Evolutionary conservation across 1,140 invertebrate genomes (phyloP).

Genomic region (Aphelinus atriplicis): DNA sequence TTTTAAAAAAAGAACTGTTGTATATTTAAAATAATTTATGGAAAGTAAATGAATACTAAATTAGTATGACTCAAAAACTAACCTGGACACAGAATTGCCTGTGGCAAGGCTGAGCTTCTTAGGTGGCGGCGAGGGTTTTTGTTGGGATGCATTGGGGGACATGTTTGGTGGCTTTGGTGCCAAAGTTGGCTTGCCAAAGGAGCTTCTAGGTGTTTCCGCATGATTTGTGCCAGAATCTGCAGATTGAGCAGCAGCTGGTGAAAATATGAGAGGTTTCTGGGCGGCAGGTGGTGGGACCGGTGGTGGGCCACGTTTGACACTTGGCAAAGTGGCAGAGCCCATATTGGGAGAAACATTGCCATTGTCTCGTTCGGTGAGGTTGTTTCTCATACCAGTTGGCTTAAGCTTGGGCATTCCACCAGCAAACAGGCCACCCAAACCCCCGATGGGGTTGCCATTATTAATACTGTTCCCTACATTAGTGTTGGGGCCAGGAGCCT

Average conservation of each 20-base stretch:
- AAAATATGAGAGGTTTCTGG: conserved; percentile 62
- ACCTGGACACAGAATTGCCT: conserved; percentile 57
- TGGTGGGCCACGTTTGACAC: conserved; percentile 65
- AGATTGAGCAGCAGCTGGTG: background rate
- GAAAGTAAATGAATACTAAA: too few relatives aligned
- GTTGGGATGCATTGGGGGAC: conserved; percentile 45
- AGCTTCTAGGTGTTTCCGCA: conserved; percentile 51
- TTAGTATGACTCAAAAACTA: background rate
- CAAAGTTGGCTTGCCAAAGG: conserved; percentile 65
- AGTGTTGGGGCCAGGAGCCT: conserved; percentile 42
- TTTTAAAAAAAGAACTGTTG: too few relatives aligned
- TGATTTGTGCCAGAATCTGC: conserved; percentile 47
- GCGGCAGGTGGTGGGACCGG: conserved; percentile 67
- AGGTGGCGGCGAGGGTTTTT: conserved; percentile 66
- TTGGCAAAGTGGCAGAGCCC: conserved; percentile 39
- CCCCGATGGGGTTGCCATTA: conserved; percentile 65
- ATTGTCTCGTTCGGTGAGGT: conserved; percentile 54
- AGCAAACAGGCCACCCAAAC: conserved; percentile 82
- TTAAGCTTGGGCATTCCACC: conserved; percentile 89
- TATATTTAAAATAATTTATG: background rate
- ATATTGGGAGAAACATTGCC: conserved; percentile 19
- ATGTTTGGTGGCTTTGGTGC: conserved; percentile 66
- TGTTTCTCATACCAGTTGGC: conserved; percentile 72
- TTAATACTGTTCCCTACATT: conserved; percentile 63
- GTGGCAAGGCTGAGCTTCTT: conserved; percentile 60